Percentiles rank a stretch among this genome's conserved stretches.
Evolutionary conservation across 92 coral and sea anemone species (phyloP).

Genomic region (Isaurus tuberculatus): DNA sequence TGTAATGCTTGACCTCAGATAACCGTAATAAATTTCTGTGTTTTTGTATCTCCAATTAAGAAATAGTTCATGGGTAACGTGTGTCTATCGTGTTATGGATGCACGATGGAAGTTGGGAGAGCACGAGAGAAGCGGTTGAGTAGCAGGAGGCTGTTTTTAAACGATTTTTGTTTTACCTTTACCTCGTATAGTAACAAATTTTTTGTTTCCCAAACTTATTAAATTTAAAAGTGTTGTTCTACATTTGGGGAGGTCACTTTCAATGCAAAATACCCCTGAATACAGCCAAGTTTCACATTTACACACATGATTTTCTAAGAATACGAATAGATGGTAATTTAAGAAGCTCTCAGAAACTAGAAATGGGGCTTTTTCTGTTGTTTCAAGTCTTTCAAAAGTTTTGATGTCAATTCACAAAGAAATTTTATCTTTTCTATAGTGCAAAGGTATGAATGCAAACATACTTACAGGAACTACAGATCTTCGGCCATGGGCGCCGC

Average conservation of each 20-base stretch:
- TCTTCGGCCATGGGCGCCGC: slow-evolving; percentile 1
- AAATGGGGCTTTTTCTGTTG: neutral
- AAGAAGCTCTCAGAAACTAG: neutral
- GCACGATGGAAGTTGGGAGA: neutral
- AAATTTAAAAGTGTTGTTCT: neutral
- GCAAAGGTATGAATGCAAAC: neutral
- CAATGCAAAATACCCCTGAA: neutral
- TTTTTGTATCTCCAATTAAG: no score
- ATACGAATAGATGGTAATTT: neutral
- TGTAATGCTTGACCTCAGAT: no score
- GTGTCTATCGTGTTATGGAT: no score
- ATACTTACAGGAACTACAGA: slow-evolving; percentile 3
- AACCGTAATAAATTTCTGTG: no score
- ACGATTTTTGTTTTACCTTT: neutral
- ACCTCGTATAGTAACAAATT: neutral
- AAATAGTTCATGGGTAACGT: no score
- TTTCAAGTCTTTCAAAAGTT: neutral
- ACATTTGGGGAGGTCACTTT: neutral
- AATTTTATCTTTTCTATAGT: neutral
- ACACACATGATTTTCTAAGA: neutral
- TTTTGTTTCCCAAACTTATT: neutral
- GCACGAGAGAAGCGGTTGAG: neutral
- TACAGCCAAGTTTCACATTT: neutral
- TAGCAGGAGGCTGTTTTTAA: neutral
- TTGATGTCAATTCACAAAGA: neutral